Conservation (phyloP, 1,140 invertebrate species). For the Drosophila repletoides region DNA sequence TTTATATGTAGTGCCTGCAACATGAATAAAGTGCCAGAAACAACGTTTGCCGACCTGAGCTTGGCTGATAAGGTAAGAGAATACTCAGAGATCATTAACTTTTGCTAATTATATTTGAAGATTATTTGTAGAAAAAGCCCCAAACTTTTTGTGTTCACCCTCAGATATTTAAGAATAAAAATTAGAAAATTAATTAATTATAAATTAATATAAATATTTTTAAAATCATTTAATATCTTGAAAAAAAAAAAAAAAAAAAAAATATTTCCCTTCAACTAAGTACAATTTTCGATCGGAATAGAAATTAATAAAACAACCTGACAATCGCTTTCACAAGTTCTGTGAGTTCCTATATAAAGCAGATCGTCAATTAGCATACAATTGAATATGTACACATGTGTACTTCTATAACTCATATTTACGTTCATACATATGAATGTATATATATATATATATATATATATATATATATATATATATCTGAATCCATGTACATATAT, state of each 20-base stretch:
- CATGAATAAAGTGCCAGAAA: slow-evolving; percentile 72
- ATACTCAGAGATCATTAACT: too few relatives aligned
- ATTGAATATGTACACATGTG: not conserved
- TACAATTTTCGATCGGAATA: too few relatives aligned
- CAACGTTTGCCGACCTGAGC: slow-evolving; percentile 69
- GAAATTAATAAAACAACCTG: slow-evolving; percentile 15
- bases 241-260: slow-evolving; percentile 23
- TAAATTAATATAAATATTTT: too few relatives aligned
- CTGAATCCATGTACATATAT: slow-evolving; percentile 38
- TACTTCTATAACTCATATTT: not conserved
- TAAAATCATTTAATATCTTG: too few relatives aligned
- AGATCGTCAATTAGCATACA: slow-evolving; percentile 18
- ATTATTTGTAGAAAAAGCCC: too few relatives aligned
- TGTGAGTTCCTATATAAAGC: not conserved
- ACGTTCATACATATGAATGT: not conserved
- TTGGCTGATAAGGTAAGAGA: slow-evolving; percentile 73
- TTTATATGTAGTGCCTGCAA: slow-evolving; percentile 17
- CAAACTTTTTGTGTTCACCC: too few relatives aligned
- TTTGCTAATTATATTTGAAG: too few relatives aligned
- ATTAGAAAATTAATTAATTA: too few relatives aligned
- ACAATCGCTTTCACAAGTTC: slow-evolving; percentile 8
- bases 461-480: slow-evolving; percentile 12
- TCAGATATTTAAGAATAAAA: too few relatives aligned
- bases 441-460: not conserved
- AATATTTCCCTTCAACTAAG: too few relatives aligned